Conservation (phyloP, 2,113 vertebrate genomes). For the Columba livia region DNA sequence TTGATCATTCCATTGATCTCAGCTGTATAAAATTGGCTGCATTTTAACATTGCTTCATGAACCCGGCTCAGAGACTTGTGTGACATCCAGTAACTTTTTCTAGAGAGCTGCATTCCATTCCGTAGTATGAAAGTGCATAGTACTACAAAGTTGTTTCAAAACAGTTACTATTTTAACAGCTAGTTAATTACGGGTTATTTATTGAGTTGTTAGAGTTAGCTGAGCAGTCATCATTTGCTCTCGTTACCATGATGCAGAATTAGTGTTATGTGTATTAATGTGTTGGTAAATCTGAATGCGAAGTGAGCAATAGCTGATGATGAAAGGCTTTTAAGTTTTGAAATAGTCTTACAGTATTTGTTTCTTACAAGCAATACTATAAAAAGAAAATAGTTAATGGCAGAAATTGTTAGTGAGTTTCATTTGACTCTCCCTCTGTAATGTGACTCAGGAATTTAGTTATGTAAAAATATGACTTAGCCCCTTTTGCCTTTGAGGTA, state of each 20-base stretch:
- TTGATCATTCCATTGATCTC: background rate
- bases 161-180: background rate
- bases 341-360: constrained; percentile 23
- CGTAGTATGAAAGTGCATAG: background rate
- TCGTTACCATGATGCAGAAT: background rate
- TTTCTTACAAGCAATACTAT: background rate
- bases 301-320: background rate
- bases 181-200: constrained; percentile 12
- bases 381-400: constrained; percentile 24
- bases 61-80: background rate
- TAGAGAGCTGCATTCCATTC: constrained; percentile 15
- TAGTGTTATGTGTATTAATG: background rate
- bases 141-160: background rate
- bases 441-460: constrained; percentile 42
- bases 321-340: constrained; percentile 5
- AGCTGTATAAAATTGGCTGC: background rate
- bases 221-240: background rate
- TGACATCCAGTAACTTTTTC: background rate
- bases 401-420: background rate
- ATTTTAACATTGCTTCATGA: background rate
- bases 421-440: constrained; percentile 30
- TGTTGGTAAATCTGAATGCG: constrained; percentile 6
- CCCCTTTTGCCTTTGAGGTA: constrained; percentile 42
- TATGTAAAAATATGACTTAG: constrained; percentile 37
- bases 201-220: background rate